Evolutionary conservation across 2,113 vertebrate genomes (phyloP).

Genomic region (Xenopus laevis): DNA sequence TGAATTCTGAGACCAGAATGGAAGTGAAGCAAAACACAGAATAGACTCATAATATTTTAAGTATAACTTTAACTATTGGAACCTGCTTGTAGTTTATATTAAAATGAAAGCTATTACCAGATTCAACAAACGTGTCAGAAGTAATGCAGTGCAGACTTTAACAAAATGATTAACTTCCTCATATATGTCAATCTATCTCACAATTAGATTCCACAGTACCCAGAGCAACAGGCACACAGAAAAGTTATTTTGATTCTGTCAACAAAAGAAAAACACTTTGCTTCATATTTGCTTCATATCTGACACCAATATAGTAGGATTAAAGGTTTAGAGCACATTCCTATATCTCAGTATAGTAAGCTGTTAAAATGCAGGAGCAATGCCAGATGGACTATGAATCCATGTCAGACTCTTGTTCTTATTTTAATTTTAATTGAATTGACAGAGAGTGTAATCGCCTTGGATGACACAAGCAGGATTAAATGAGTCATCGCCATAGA

Average conservation of each 20-base stretch:
- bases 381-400: slow-evolving; percentile 18
- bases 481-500: neutral
- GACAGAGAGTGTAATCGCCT: slow-evolving; percentile 11
- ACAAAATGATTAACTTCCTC: neutral
- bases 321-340: slow-evolving; percentile 24
- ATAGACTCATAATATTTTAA: neutral
- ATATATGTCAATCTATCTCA: neutral
- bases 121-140: neutral
- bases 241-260: neutral
- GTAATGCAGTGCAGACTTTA: neutral
- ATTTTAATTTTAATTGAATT: slow-evolving; percentile 18
- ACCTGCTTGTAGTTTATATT: neutral
- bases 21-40: no score
- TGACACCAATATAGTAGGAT: slow-evolving; percentile 14
- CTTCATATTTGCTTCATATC: no score
- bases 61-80: neutral
- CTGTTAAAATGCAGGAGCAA: slow-evolving; percentile 16
- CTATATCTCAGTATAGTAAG: slow-evolving; percentile 18
- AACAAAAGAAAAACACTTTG: neutral
- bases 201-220: neutral
- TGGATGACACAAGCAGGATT: slow-evolving; percentile 10
- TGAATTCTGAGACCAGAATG: no score
- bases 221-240: neutral
- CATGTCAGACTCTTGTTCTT: slow-evolving; percentile 6
- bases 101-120: neutral